These are phyloP conservation scores for Netelia inedita DNA, from an alignment of 2,888 invertebrate species.

Conservation along the genomic window DNA sequence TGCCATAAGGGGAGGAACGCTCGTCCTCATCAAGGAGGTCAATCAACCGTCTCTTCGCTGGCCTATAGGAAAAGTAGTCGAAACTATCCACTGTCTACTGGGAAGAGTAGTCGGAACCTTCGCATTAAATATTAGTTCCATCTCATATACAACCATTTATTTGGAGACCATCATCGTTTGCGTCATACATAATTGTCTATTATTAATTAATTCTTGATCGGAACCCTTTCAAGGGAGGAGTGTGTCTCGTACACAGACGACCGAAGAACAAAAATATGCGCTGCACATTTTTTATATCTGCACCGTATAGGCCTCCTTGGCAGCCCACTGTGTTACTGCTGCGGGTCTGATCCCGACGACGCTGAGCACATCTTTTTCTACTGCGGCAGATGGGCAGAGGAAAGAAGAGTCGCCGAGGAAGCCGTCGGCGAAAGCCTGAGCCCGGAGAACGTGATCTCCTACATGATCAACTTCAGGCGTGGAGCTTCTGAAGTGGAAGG, in stretches of 20 bases:
- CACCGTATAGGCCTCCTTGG: too few species aligned
- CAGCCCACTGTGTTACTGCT: too few species aligned
- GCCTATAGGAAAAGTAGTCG: not conserved
- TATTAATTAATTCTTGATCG: too few species aligned
- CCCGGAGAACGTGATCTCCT: not conserved
- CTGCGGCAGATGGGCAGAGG: not conserved
- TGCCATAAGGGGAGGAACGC: not conserved
- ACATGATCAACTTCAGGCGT: constrained; percentile 16
- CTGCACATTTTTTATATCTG: too few species aligned
- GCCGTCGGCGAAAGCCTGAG: not conserved
- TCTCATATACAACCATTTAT: too few species aligned
- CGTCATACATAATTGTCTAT: too few species aligned
- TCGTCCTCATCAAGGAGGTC: constrained; percentile 9
- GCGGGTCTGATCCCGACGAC: too few species aligned
- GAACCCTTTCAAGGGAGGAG: too few species aligned
- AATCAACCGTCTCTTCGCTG: constrained; percentile 1
- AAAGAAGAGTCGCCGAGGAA: not conserved
- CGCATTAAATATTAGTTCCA: too few species aligned
- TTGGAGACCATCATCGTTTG: too few species aligned
- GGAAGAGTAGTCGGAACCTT: not conserved
- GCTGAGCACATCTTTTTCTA: not conserved
- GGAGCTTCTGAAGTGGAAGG: constrained; percentile 15
- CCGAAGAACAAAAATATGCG: too few species aligned
- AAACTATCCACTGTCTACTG: not conserved
- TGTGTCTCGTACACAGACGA: too few species aligned